Base-by-base conservation (phyloP, 1,140 invertebrate species). In the Zaprionus ornatus region DNA sequence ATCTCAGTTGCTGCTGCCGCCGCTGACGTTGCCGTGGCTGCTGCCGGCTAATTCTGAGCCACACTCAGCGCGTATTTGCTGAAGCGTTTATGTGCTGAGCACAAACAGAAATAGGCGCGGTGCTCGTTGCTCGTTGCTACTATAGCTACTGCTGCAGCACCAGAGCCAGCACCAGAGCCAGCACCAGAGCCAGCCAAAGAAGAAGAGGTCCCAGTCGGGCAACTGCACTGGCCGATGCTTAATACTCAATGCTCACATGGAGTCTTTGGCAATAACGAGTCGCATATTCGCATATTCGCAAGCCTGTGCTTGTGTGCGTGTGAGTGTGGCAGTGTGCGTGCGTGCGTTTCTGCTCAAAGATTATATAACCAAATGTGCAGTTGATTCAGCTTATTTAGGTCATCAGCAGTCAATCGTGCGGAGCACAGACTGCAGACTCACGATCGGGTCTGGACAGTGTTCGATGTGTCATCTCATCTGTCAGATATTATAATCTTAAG, bases 371-470 rank as follows among this genome's bases (percentile, higher is more conserved):
- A 74, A 74, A 77, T 85, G 65, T 72, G 55, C 32, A 62, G 37
- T 81, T 80, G 72, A 83, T 83, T 83, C 35, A 59, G 54, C 74
- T 85, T 82, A 84, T 84, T 84, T 81, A 80, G 74, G 68, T 68
- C 81, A 80, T 61, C 32, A 37, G 60, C 55, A 52, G 23, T 60
- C 63, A 15, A 78, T 56, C 54, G 32, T 37, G 45, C 19, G 45
- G 45, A 50, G 12, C 19, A 9, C 45, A 19, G 45, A 50, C 19
- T 23, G 45, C 40, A 32, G 29, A 55, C 27, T 13, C 52, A 29
- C 15, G 27, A 62, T 62, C 45, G 27, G 3, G 32, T 62, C 19
- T 57, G 17, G 12, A 21, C 50, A 52, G 7, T 52, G 21, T 17
- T 9, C 40, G 40, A 45, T 45, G 37, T 40, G 40, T 45, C 40